phyloP scores from a whole-genome alignment of 2,113 vertebrate genomes.

The Micronycteris hirsuta region DNA sequence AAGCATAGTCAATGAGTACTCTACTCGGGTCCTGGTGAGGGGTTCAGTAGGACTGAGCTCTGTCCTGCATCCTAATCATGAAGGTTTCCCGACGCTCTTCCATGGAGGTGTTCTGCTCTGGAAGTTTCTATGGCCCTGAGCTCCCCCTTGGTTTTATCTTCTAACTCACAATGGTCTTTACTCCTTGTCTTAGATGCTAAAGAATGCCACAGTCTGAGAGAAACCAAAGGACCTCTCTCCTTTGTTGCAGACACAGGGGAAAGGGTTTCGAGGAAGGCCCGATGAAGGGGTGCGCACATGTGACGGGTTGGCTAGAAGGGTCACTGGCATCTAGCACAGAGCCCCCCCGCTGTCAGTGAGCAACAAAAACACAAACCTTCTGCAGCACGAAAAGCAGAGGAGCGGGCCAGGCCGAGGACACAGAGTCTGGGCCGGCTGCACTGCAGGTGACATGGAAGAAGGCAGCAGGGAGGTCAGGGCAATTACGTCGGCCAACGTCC shows the following conservation, averaged over 20 bases:
- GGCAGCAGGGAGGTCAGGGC: neutral
- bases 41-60: neutral
- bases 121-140: neutral
- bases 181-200: neutral
- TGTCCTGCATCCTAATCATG: neutral
- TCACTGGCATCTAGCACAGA: neutral
- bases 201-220: neutral
- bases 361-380: neutral
- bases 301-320: neutral
- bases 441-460: neutral
- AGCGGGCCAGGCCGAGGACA: neutral
- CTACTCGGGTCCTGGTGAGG: neutral
- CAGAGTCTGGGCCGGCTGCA: neutral
- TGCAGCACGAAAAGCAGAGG: neutral
- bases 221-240: neutral
- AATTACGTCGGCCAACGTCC: neutral
- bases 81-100: neutral
- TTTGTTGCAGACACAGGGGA: neutral
- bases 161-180: neutral
- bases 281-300: neutral
- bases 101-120: neutral
- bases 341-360: neutral
- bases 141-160: neutral
- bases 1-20: neutral
- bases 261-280: neutral